Conservation (phyloP, 2,113 vertebrate species). For the Tragelaphus imberbis region DNA sequence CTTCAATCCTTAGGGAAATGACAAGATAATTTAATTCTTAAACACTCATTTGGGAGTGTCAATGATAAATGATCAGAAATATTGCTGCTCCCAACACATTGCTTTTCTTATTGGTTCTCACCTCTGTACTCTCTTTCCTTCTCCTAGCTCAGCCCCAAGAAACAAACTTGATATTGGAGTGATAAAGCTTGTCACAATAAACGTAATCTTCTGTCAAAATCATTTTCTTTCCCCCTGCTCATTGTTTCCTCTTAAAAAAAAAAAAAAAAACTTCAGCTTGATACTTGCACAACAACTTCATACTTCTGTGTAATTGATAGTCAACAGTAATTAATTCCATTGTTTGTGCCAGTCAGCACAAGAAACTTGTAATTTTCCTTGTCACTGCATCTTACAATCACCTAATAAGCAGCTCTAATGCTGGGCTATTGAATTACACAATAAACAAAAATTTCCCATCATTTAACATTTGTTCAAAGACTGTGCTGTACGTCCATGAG, state of each 20-base stretch:
- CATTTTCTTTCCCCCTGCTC: background rate
- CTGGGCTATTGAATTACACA: conserved; percentile 27
- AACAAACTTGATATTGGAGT: background rate
- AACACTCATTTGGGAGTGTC: conserved; percentile 28
- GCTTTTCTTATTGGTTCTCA: background rate
- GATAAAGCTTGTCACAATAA: conserved; percentile 28
- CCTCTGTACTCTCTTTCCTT: background rate
- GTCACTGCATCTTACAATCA: conserved; percentile 23
- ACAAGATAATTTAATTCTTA: conserved; percentile 44
- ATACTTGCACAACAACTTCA: background rate
- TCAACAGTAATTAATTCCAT: conserved; percentile 27
- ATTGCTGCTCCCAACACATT: background rate
- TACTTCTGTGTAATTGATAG: background rate
- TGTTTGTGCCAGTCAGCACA: background rate
- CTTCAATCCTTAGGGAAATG: conserved; percentile 51
- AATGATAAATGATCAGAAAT: conserved; percentile 29
- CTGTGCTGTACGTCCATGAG: background rate
- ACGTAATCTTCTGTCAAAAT: conserved; percentile 3
- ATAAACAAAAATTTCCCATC: conserved; percentile 48
- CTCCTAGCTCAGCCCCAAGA: background rate
- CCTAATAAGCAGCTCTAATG: conserved; percentile 29
- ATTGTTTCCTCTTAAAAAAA: background rate
- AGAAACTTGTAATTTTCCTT: conserved; percentile 44
- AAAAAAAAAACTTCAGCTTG: background rate
- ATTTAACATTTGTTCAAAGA: conserved; percentile 43